Evolutionary conservation across 2,888 invertebrate species (phyloP).

Genomic region (Meliscaeva auricollis): DNA sequence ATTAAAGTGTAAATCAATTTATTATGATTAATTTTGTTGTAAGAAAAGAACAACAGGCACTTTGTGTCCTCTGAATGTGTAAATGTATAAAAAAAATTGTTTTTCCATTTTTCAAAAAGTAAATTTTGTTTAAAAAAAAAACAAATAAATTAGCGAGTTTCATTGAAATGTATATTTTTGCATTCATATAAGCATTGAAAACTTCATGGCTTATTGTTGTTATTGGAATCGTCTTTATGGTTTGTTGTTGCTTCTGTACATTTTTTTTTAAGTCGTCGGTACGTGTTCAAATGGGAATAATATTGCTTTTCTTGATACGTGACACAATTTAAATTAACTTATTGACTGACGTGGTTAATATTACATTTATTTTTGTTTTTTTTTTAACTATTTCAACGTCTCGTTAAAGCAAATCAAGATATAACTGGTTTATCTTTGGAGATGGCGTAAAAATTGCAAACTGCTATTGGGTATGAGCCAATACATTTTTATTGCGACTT

Average conservation of each 20-base stretch:
- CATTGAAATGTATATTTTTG: background rate
- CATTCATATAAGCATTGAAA: background rate
- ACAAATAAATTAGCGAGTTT: background rate
- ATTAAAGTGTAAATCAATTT: constrained; percentile 21
- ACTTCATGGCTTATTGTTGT: background rate
- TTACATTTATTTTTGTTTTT: background rate
- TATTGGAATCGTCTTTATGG: background rate
- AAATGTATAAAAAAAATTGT: constrained; percentile 48
- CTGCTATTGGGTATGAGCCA: background rate
- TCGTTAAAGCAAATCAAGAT: constrained; percentile 20
- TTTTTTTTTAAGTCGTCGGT: background rate
- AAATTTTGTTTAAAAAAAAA: constrained; percentile 61
- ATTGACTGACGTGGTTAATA: background rate
- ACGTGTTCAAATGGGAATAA: constrained; percentile 8
- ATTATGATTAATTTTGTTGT: constrained; percentile 54
- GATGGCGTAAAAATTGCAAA: constrained; percentile 2
- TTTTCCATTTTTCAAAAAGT: constrained; percentile 58
- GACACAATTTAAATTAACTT: constrained; percentile 22
- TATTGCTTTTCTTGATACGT: constrained; percentile 30
- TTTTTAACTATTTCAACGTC: background rate
- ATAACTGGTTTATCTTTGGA: constrained; percentile 9
- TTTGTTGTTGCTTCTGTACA: background rate
- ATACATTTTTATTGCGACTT: background rate
- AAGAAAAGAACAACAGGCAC: constrained; percentile 29
- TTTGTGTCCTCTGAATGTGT: constrained; percentile 34